Conservation (phyloP, 2,113 vertebrate species). For the Herpailurus yagouaroundi region DNA sequence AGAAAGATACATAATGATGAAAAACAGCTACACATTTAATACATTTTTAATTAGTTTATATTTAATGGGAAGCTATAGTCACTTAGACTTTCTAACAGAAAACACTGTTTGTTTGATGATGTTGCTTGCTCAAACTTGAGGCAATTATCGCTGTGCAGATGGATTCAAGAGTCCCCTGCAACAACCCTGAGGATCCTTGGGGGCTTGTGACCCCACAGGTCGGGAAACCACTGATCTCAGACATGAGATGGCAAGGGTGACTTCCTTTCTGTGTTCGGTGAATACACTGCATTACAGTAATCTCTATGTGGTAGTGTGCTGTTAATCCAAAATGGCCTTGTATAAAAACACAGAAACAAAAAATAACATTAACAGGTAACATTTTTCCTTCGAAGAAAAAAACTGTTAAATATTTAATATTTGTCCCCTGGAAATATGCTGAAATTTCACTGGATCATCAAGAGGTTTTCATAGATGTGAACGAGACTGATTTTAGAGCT, state of each 20-base stretch:
- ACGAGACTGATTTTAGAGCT: neutral
- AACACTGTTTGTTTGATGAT: neutral
- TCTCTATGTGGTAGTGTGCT: neutral
- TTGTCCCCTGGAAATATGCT: neutral
- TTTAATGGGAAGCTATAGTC: neutral
- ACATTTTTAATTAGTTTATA: constrained; percentile 1
- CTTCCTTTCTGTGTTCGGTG: neutral
- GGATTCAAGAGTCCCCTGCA: neutral
- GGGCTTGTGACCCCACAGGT: neutral
- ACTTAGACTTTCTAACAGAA: neutral
- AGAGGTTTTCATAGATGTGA: neutral
- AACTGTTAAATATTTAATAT: neutral
- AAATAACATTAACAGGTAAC: neutral
- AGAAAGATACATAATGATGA: neutral
- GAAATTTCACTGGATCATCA: neutral
- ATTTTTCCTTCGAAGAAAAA: constrained; percentile 20
- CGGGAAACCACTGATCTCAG: neutral
- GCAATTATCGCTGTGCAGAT: neutral
- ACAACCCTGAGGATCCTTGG: neutral
- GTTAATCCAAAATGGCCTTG: neutral
- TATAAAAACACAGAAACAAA: neutral
- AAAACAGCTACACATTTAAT: neutral
- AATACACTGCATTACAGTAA: neutral
- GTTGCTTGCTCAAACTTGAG: neutral
- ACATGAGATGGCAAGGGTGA: neutral